These are phyloP conservation scores for Xestobium rufovillosum DNA, from an alignment of 2,888 invertebrate genomes.

Conservation along the genomic window DNA sequence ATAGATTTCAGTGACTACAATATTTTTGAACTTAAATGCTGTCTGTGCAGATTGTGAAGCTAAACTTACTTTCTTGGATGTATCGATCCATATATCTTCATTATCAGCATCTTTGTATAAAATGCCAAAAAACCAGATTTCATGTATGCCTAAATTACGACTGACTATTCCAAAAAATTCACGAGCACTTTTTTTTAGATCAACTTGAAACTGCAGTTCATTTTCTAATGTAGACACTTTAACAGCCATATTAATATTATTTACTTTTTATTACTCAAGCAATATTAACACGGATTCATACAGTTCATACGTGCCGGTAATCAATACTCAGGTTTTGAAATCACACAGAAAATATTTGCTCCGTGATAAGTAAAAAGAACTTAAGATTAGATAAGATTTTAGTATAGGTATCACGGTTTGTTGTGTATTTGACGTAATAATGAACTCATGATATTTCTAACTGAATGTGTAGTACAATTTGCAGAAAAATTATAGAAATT, in stretches of 20 bases:
- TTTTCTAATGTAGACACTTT: conserved; percentile 27
- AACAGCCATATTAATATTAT: conserved; percentile 16
- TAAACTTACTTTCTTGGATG: conserved; percentile 36
- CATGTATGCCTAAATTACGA: conserved; percentile 36
- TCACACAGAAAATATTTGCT: background rate
- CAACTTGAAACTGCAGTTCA: conserved; percentile 25
- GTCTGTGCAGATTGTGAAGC: background rate
- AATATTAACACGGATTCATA: background rate
- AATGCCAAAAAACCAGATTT: conserved; percentile 40
- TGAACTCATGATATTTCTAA: too few relatives aligned
- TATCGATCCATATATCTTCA: conserved; percentile 37
- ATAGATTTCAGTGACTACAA: conserved; percentile 30
- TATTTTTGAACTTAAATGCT: background rate
- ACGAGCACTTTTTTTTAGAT: conserved; percentile 23
- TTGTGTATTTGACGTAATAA: too few relatives aligned
- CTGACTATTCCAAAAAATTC: conserved; percentile 36
- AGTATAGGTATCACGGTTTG: too few relatives aligned
- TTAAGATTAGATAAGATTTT: conserved; percentile 1
- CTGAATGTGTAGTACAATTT: too few relatives aligned
- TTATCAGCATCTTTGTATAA: conserved; percentile 30
- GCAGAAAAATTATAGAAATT: too few relatives aligned
- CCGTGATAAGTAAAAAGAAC: too few relatives aligned
- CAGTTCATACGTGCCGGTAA: too few relatives aligned
- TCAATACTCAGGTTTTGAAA: background rate
- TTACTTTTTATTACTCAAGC: background rate